Evolutionary conservation across 1,140 invertebrate genomes (phyloP).

Genomic region (Bicyclus anynana): DNA sequence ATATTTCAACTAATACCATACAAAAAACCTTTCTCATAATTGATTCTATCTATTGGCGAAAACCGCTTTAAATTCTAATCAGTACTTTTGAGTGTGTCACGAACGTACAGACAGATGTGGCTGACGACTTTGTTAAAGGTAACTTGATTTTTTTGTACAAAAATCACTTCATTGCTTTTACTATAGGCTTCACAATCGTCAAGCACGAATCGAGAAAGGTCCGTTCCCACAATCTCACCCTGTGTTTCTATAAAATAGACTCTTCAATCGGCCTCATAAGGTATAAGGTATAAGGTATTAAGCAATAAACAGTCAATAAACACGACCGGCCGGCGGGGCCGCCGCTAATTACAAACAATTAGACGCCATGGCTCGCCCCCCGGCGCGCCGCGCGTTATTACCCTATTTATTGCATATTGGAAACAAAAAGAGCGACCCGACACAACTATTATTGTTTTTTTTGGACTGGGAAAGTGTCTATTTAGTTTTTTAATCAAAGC

Average conservation of each 20-base stretch:
- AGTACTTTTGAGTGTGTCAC: too few species aligned
- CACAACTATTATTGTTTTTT: background rate
- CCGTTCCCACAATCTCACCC: background rate
- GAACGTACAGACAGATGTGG: too few species aligned
- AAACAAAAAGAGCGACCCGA: conserved; percentile 41
- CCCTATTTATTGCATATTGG: conserved; percentile 61
- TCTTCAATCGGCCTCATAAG: conserved; percentile 20
- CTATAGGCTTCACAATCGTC: too few species aligned
- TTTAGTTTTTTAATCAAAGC: background rate
- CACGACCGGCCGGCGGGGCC: conserved; percentile 25
- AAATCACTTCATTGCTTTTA: too few species aligned
- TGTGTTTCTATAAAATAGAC: conserved; percentile 27
- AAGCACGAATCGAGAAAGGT: background rate
- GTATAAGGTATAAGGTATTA: conserved; percentile 58
- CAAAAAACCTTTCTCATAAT: too few species aligned
- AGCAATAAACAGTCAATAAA: conserved; percentile 67
- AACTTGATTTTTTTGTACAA: too few species aligned
- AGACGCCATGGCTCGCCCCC: conserved; percentile 40
- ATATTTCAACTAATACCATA: too few species aligned
- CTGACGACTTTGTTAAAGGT: too few species aligned
- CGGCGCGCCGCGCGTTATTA: conserved; percentile 22
- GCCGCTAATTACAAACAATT: conserved; percentile 61
- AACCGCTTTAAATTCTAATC: too few species aligned
- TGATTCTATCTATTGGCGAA: too few species aligned
- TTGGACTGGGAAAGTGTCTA: background rate